Percentiles rank a stretch among this genome's conserved stretches.
Evolutionary conservation across 2,888 invertebrate genomes (phyloP).

Genomic region (Rapana venosa): DNA sequence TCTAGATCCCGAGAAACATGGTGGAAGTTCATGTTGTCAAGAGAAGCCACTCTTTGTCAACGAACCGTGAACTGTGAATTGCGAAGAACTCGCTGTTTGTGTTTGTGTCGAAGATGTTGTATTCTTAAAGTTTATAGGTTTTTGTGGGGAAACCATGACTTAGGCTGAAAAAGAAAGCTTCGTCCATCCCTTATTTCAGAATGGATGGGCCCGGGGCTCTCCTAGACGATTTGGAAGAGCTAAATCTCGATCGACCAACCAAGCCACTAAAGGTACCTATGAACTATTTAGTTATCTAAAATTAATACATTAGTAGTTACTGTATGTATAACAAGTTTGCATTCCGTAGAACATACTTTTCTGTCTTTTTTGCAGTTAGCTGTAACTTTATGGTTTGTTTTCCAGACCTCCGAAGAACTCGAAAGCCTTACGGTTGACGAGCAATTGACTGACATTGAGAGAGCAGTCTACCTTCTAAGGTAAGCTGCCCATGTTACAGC

Average conservation of each 20-base stretch:
- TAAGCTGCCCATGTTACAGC: conserved; percentile 45
- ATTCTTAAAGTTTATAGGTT: conserved; percentile 43
- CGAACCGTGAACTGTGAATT: conserved; percentile 42
- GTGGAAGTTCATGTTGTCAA: conserved; percentile 54
- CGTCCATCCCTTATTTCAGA: conserved; percentile 40
- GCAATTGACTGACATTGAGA: conserved; percentile 49
- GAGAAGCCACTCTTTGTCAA: conserved; percentile 53
- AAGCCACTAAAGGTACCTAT: conserved; percentile 50
- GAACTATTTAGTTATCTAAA: conserved; percentile 11
- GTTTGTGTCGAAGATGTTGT: conserved; percentile 35
- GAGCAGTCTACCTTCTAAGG: conserved; percentile 53
- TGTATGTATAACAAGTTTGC: neutral
- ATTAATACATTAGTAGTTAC: neutral
- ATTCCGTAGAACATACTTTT: neutral
- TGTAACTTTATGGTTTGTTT: conserved; percentile 12
- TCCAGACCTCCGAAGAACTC: conserved; percentile 40
- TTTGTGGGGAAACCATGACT: conserved; percentile 42
- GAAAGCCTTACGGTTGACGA: conserved; percentile 51
- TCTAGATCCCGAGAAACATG: conserved; percentile 51
- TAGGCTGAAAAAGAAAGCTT: conserved; percentile 48
- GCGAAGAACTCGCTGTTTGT: neutral
- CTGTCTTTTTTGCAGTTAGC: neutral
- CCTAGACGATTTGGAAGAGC: conserved; percentile 50
- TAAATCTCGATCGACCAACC: conserved; percentile 51
- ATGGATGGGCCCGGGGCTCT: conserved; percentile 41